phyloP scores from a whole-genome alignment of 1,140 invertebrate genomes.

The Eriocheir sinensis region DNA sequence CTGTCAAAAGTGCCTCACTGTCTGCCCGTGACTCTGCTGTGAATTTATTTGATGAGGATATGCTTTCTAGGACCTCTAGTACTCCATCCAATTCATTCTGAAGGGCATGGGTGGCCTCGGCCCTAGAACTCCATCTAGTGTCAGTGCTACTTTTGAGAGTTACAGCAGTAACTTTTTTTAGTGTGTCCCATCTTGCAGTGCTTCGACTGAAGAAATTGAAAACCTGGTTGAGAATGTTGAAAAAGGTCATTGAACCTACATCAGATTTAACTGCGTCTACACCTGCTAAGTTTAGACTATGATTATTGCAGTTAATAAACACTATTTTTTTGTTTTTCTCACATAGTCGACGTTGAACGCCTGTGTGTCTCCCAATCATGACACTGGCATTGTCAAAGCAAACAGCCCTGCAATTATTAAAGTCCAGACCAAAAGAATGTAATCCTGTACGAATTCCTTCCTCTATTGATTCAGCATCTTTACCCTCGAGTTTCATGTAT shows the following conservation, averaged over 20 bases:
- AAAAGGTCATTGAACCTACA: constrained; percentile 17
- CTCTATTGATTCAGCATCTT: neutral
- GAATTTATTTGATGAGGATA: no score
- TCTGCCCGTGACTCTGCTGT: no score
- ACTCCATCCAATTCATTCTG: neutral
- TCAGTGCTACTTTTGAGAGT: neutral
- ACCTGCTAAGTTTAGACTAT: constrained; percentile 37
- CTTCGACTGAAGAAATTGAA: constrained; percentile 45
- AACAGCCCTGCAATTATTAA: constrained; percentile 42
- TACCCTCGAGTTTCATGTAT: constrained; percentile 6
- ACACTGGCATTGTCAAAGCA: constrained; percentile 36
- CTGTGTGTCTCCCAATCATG: constrained; percentile 36
- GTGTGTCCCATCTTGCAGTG: neutral
- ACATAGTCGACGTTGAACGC: constrained; percentile 19
- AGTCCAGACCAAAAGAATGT: neutral
- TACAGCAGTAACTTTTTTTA: neutral
- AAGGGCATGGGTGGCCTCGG: neutral
- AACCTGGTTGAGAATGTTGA: constrained; percentile 14
- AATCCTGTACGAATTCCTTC: neutral
- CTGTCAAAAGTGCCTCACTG: no score
- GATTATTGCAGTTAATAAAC: constrained; percentile 48
- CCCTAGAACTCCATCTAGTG: neutral
- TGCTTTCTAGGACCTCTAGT: no score
- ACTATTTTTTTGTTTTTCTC: constrained; percentile 44
- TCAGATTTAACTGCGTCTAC: neutral